These are phyloP conservation scores for Lochmaea crataegi DNA, from an alignment of 2,888 invertebrate species.

Conservation along the genomic window DNA sequence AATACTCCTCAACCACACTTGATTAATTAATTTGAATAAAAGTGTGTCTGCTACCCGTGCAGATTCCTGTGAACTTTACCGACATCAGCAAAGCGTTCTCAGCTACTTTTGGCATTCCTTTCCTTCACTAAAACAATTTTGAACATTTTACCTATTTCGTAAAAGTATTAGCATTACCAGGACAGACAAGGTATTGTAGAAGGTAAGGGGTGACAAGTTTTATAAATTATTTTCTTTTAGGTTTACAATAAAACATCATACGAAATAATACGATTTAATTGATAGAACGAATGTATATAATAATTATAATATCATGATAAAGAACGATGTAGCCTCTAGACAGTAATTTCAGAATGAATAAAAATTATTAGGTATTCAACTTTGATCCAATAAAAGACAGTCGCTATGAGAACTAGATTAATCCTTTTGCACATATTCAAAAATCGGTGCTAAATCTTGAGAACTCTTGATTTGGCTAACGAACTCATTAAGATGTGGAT, in stretches of 20 bases:
- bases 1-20: no score
- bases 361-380: slow-evolving; percentile 47
- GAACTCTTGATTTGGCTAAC: slow-evolving; percentile 91
- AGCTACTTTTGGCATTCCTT: no score
- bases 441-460: slow-evolving; percentile 88
- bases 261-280: not conserved
- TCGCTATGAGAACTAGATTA: slow-evolving; percentile 75
- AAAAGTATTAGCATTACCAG: no score
- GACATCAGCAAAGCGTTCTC: no score
- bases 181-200: no score
- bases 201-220: no score
- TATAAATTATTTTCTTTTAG: not conserved
- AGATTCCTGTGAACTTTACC: no score
- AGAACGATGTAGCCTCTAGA: slow-evolving; percentile 29
- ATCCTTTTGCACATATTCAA: slow-evolving; percentile 92
- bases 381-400: slow-evolving; percentile 73
- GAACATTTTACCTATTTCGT: no score
- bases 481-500: slow-evolving; percentile 93
- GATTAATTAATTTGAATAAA: no score
- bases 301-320: not conserved
- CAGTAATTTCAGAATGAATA: slow-evolving; percentile 33
- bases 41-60: no score
- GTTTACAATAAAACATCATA: not conserved
- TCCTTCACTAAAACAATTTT: no score
- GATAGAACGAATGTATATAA: no score